phyloP scores from a whole-genome alignment of 2,113 vertebrate genomes.

The Strix aluco region DNA sequence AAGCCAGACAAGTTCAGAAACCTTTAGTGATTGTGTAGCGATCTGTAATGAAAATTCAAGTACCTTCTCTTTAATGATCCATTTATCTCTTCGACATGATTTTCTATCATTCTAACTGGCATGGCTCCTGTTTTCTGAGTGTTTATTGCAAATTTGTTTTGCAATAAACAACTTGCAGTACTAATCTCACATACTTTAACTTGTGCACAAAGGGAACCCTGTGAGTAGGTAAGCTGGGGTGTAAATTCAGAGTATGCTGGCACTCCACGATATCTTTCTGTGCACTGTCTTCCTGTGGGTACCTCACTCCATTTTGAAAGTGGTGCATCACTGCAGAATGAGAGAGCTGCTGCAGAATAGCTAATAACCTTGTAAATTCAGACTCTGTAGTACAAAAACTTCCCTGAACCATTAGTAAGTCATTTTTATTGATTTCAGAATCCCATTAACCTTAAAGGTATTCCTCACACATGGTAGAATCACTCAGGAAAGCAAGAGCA shows the following conservation, averaged over 20 bases:
- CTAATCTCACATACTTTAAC: neutral
- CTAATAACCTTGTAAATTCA: conserved; percentile 36
- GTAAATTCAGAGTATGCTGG: neutral
- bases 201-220: neutral
- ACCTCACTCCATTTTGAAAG: neutral
- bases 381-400: conserved; percentile 19
- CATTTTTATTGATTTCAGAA: conserved; percentile 55
- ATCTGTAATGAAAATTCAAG: conserved; percentile 66
- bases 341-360: neutral
- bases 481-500: neutral
- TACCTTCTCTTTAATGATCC: conserved; percentile 60
- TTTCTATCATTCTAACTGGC: conserved; percentile 61
- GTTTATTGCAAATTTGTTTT: conserved; percentile 67
- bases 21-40: conserved; percentile 43
- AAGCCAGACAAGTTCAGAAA: conserved; percentile 65
- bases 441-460: conserved; percentile 38
- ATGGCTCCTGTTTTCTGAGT: conserved; percentile 44
- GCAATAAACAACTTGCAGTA: neutral
- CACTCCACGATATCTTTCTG: too few relatives aligned
- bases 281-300: neutral
- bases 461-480: conserved; percentile 3
- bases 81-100: conserved; percentile 57
- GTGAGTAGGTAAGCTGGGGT: neutral
- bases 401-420: conserved; percentile 38
- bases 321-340: neutral